Conservation (phyloP, 2,797 vertebrate genomes). For the Melanotaenia nigrans region DNA sequence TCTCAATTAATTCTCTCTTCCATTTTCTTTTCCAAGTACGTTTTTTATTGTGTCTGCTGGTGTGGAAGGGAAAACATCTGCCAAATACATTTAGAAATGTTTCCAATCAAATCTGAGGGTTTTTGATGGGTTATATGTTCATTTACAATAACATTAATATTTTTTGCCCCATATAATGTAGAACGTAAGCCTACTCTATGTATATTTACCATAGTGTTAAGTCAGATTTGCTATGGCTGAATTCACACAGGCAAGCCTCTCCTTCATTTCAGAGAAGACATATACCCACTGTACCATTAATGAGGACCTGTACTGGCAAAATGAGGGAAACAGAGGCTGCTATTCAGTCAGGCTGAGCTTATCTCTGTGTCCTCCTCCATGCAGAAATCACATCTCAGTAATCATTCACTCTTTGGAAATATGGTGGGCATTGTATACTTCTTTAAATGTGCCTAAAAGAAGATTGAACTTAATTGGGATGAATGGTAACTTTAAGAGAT, state of each 20-base stretch:
- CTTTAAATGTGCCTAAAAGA: neutral
- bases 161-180: neutral
- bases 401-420: constrained; percentile 14
- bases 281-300: constrained; percentile 26
- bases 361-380: constrained; percentile 21
- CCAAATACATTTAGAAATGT: neutral
- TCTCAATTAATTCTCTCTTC: neutral
- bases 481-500: constrained; percentile 9
- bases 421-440: neutral
- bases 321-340: constrained; percentile 58
- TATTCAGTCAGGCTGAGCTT: constrained; percentile 50
- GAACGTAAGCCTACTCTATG: neutral
- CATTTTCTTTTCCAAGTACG: constrained; percentile 7
- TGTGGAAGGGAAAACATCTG: neutral
- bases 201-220: constrained; percentile 6
- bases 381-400: constrained; percentile 25
- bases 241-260: constrained; percentile 27
- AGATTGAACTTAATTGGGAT: neutral
- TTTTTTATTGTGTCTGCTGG: neutral
- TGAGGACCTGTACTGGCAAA: constrained; percentile 45
- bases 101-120: neutral
- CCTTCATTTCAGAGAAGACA: constrained; percentile 26
- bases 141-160: neutral
- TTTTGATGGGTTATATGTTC: neutral
- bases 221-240: constrained; percentile 41